These are phyloP conservation scores for Syngnathus rostellatus DNA, from an alignment of 2,797 vertebrate genomes.

Conservation along the genomic window DNA sequence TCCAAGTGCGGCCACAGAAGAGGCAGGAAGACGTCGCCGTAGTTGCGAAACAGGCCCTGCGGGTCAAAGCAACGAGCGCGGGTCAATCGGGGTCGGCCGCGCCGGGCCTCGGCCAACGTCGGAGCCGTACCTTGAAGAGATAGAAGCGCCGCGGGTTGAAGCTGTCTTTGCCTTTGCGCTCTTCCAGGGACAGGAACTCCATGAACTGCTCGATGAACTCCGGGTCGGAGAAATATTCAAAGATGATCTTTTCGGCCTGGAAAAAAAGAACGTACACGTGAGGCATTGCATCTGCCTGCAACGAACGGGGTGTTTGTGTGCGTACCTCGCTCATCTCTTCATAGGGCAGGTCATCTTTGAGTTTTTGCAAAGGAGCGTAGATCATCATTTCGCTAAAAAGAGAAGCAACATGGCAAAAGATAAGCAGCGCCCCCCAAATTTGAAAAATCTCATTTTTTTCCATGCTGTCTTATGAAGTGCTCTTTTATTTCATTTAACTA, in stretches of 20 bases:
- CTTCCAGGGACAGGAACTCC: conserved; percentile 91
- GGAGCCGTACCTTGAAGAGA: conserved; percentile 85
- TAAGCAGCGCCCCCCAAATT: too few relatives aligned
- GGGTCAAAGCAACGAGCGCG: conserved; percentile 23
- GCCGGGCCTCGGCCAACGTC: background rate
- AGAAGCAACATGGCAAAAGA: conserved; percentile 5
- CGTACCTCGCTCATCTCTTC: conserved; percentile 85
- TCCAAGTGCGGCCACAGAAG: conserved; percentile 86
- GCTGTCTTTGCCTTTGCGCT: conserved; percentile 97
- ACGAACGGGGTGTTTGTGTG: background rate
- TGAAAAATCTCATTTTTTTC: too few relatives aligned
- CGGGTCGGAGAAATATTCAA: conserved; percentile 88
- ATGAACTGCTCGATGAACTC: conserved; percentile 87
- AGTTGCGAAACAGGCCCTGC: conserved; percentile 95
- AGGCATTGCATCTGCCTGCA: background rate
- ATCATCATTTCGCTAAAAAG: conserved; percentile 82
- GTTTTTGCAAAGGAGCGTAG: conserved; percentile 79
- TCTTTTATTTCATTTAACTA: background rate
- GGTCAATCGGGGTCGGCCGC: background rate
- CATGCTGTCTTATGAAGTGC: too few relatives aligned
- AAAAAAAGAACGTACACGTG: conserved; percentile 24
- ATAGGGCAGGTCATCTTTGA: conserved; percentile 78
- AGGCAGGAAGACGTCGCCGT: conserved; percentile 84
- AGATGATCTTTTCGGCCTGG: conserved; percentile 90
- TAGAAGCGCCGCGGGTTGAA: conserved; percentile 95